A percentile compares a stretch with the other conserved stretches of the same genome.
These are phyloP conservation scores for Sminthurides aquaticus DNA, from an alignment of 2,888 invertebrate genomes.

Conservation along the genomic window DNA sequence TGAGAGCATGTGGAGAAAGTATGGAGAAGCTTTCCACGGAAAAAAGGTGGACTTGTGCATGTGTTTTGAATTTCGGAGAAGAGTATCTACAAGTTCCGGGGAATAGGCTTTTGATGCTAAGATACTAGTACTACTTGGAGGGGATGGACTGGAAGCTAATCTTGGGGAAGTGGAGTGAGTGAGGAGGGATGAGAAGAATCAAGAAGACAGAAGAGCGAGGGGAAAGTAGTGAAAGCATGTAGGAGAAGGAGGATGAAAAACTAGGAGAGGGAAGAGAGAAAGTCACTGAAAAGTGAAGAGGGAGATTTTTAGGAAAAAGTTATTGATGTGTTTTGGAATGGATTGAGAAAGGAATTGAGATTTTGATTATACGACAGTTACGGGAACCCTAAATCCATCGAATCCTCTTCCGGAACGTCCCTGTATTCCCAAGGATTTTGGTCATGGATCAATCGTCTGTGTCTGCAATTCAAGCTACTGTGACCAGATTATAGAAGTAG, in stretches of 20 bases:
- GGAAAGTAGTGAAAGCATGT: neutral
- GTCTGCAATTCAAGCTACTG: slow-evolving; percentile 35
- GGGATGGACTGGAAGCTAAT: neutral
- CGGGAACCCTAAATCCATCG: slow-evolving; percentile 27
- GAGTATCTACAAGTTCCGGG: too few relatives aligned
- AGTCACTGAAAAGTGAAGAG: neutral
- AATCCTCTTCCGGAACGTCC: slow-evolving; percentile 13
- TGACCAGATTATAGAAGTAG: slow-evolving; percentile 6
- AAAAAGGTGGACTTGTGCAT: neutral
- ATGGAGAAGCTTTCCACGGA: too few relatives aligned
- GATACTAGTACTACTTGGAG: neutral
- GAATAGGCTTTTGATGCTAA: too few relatives aligned
- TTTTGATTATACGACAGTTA: slow-evolving; percentile 34
- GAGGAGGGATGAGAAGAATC: neutral
- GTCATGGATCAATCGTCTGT: slow-evolving; percentile 31
- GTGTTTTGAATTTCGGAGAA: too few relatives aligned
- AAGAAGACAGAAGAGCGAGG: neutral
- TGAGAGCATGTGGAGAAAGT: too few relatives aligned
- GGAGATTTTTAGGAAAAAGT: neutral
- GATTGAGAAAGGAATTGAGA: slow-evolving; percentile 29
- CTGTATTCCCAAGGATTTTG: slow-evolving; percentile 29
- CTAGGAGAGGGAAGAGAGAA: neutral
- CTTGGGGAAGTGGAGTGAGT: neutral
- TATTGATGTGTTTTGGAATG: slow-evolving; percentile 22
- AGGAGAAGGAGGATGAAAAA: neutral